A percentile compares a stretch with the other conserved stretches of the same genome.
Evolutionary conservation across 2,797 vertebrate genomes (phyloP).

Genomic region (Garrulus glandarius): DNA sequence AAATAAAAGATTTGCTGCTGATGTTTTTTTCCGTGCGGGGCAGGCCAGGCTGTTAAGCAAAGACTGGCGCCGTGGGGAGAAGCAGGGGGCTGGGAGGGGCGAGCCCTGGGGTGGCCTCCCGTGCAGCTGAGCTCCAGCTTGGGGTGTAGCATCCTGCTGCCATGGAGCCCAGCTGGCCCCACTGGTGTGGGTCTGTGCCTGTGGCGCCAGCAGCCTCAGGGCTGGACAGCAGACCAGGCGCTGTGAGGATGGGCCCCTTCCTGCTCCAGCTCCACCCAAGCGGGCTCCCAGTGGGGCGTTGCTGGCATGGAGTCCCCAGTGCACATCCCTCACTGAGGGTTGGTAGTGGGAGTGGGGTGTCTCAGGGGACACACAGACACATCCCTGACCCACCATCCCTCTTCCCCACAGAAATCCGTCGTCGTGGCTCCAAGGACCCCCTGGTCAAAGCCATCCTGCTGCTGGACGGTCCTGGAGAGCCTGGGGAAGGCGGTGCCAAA

Average conservation of each 20-base stretch:
- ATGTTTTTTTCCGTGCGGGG: background rate
- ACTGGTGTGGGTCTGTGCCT: fast-evolving
- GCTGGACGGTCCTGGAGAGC: constrained; percentile 76
- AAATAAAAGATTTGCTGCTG: constrained; percentile 68
- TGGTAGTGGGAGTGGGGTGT: background rate
- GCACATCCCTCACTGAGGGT: background rate
- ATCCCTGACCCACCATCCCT: background rate
- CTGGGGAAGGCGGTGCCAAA: constrained; percentile 66
- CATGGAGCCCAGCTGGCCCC: background rate
- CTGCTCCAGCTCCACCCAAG: background rate
- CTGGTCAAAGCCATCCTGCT: constrained; percentile 87
- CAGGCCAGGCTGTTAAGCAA: background rate
- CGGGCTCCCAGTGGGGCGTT: background rate
- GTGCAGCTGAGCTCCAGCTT: background rate
- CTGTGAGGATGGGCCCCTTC: background rate
- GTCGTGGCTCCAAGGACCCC: constrained; percentile 91
- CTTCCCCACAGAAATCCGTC: constrained; percentile 83
- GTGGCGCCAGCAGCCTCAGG: background rate
- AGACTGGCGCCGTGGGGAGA: background rate
- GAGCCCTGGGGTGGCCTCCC: background rate
- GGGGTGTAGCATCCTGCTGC: background rate
- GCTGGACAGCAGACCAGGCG: background rate
- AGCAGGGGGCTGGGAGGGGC: background rate
- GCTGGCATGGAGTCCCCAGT: background rate
- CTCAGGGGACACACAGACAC: background rate